These are phyloP conservation scores for Ooceraea biroi DNA, from an alignment of 1,140 invertebrate genomes.

Conservation along the genomic window DNA sequence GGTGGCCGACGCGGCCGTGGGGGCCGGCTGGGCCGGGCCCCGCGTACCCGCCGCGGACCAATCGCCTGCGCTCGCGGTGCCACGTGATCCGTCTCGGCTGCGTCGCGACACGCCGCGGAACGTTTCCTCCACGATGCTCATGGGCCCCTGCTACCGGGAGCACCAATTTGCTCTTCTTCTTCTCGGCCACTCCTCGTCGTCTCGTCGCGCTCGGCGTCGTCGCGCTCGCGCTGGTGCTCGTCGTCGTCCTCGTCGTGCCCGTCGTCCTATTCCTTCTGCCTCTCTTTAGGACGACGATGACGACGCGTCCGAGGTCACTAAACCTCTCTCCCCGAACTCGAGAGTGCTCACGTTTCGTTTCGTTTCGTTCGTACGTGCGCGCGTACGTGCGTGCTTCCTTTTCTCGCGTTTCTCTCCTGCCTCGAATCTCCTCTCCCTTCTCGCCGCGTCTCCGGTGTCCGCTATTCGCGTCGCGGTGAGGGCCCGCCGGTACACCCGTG, in stretches of 20 bases:
- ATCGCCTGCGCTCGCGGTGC: conserved; percentile 64
- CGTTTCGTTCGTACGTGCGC: background rate
- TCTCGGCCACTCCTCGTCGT: conserved; percentile 84
- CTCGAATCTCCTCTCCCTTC: conserved; percentile 56
- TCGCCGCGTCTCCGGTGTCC: conserved; percentile 13
- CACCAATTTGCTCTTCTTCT: conserved; percentile 87
- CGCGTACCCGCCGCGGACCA: conserved; percentile 71
- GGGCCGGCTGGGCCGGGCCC: conserved; percentile 70
- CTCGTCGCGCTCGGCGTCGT: conserved; percentile 70
- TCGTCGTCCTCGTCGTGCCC: conserved; percentile 3
- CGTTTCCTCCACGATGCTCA: conserved; percentile 79
- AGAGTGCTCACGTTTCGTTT: conserved; percentile 32
- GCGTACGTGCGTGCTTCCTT: conserved; percentile 20
- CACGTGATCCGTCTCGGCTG: conserved; percentile 66
- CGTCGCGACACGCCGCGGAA: conserved; percentile 72
- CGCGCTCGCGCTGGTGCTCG: background rate
- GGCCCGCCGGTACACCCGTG: background rate
- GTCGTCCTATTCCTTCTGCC: conserved; percentile 57
- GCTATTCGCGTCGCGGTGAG: conserved; percentile 54
- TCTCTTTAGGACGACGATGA: conserved; percentile 36
- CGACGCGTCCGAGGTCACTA: conserved; percentile 32
- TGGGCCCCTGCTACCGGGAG: conserved; percentile 83
- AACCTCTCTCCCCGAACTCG: conserved; percentile 34
- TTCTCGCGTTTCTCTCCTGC: conserved; percentile 55
- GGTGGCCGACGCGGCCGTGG: conserved; percentile 63